These are phyloP conservation scores for Cryptoprocta ferox DNA, from an alignment of 2,797 vertebrate genomes.

Conservation along the genomic window DNA sequence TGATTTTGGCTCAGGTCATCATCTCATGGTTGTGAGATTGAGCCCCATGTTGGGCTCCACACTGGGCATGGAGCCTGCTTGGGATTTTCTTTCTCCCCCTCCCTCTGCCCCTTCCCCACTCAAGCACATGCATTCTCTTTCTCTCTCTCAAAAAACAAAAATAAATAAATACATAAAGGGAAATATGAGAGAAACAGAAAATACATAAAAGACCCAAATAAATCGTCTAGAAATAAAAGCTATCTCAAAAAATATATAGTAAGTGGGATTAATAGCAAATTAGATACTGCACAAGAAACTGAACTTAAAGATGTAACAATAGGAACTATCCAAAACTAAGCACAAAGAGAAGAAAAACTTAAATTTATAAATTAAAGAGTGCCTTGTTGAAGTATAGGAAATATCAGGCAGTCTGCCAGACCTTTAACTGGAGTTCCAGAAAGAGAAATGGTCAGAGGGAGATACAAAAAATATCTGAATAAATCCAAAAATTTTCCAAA, in stretches of 20 bases:
- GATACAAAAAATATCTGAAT: neutral
- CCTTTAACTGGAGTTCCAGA: neutral
- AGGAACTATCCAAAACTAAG: neutral
- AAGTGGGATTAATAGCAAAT: neutral
- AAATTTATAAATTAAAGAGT: neutral
- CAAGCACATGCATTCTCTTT: no score
- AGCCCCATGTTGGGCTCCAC: no score
- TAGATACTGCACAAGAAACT: conserved; percentile 3
- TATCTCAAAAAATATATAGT: neutral
- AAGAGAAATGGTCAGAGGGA: neutral
- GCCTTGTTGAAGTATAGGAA: neutral
- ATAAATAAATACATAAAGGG: no score
- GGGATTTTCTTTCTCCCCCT: no score
- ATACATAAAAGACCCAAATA: neutral
- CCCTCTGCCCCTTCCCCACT: no score
- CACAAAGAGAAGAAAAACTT: neutral
- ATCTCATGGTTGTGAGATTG: no score
- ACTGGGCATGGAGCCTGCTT: no score
- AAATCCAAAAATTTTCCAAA: neutral
- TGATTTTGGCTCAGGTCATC: no score
- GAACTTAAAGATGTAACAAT: neutral
- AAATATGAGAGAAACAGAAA: neutral
- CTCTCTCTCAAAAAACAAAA: no score
- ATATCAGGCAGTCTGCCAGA: neutral
- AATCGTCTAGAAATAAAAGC: neutral